Evolutionary conservation across 2,113 vertebrate species (phyloP).

Genomic region (Cathartes aura): DNA sequence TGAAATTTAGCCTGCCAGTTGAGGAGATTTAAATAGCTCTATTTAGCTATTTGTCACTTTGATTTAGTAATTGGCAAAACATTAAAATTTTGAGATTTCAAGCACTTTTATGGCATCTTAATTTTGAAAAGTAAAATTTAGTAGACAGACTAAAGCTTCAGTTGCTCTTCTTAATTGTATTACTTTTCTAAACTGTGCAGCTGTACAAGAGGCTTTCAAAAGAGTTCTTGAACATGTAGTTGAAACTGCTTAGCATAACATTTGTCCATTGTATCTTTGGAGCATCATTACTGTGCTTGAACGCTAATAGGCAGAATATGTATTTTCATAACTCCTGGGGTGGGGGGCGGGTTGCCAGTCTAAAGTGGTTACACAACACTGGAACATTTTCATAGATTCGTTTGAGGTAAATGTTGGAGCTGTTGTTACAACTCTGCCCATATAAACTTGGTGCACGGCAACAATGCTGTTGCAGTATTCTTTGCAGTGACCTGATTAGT

Average conservation of each 20-base stretch:
- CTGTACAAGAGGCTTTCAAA: background rate
- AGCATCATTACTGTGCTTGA: background rate
- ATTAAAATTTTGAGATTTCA: slow-evolving; percentile 23
- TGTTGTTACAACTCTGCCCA: background rate
- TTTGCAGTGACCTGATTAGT: background rate
- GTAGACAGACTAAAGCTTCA: background rate
- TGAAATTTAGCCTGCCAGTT: background rate
- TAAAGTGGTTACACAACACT: background rate
- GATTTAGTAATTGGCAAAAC: slow-evolving; percentile 40
- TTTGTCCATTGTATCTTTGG: background rate
- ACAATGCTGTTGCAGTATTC: background rate
- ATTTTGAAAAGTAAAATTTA: slow-evolving; percentile 34
- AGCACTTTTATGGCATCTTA: background rate
- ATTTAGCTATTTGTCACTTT: slow-evolving; percentile 27
- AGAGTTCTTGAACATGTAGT: background rate
- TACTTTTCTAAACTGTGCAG: background rate
- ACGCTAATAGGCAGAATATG: background rate
- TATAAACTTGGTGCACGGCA: background rate
- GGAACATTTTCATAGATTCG: background rate
- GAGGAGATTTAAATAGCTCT: slow-evolving; percentile 4
- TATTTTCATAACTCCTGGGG: background rate
- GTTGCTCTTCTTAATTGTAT: background rate
- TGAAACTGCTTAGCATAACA: background rate
- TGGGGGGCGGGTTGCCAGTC: background rate
- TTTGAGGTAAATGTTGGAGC: background rate